Base-by-base conservation (phyloP, 2,888 invertebrate genomes). In the Chouioia cunea region DNA sequence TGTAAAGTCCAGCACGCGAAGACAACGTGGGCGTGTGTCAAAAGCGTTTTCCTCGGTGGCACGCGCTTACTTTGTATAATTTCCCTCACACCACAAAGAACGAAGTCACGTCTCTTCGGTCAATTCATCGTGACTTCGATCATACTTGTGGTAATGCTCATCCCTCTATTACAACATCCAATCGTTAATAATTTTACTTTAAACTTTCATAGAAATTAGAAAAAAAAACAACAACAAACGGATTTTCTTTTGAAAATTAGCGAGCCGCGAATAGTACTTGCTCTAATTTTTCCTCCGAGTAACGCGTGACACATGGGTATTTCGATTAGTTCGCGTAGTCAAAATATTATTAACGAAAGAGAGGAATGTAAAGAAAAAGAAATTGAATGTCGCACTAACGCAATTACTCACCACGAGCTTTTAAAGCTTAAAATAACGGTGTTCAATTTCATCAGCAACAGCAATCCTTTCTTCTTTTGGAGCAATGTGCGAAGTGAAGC, bases 391-490 rank as follows among this genome's bases (percentile, higher is more conserved):
- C 60, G 50, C 48, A 59, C 46, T 16, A 44, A 47, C 10, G 63
- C 67, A 64, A 73, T 70, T 73, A 73, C 73, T 73, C 73, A 73
- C 73, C 73, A 18, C 16, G 65, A 70, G 73, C 73, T 73, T 73
- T 70, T 60, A 70, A 73, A 70, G 67, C 70, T 70, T 65, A 65
- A 73, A 73, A 73, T 73, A 73, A 64, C 70, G 63, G 48, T 3
- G 12, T 50, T 65, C 70, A 12, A 36, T 59, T 69, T 60, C 60
- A 44, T 53, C 58, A 23, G 15, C 43, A 14, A n/a, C 20, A 12
- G 52, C 47, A 56, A 54, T 69, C 58, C 72, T 72, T 72, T 72
- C 60, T 72, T 62, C 65, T 60, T 18, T 6, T 36, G 36, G 36
- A 36, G 36, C 50, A 53, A 15, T n/a, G 23, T 15, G n/a, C 27